Base-by-base conservation (phyloP, 2,888 invertebrate genomes). In the Spodoptera picta region DNA sequence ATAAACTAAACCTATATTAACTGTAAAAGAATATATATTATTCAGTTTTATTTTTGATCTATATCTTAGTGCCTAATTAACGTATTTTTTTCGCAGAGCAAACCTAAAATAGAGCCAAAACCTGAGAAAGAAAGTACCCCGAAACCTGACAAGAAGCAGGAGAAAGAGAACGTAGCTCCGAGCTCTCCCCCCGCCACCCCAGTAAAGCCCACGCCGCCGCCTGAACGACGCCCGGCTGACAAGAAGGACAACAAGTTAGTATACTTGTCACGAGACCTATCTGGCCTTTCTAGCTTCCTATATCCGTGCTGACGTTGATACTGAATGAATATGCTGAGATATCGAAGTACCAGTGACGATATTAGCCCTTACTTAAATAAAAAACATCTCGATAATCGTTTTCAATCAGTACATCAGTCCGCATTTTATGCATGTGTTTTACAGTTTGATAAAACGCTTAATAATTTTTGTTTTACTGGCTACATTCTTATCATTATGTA, bases 121-220 rank as follows among this genome's bases (percentile, higher is more conserved):
- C 70, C 84, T 1, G 92, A 92, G 66, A 92, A 91, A 65, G 91
- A 92, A 70, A 83, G 67, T 58, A 80, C 86, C 6, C 83, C 84
- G 1, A 93, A 93, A 54, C 73, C 85, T 2, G 92, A 92, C 79
- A 94, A 93, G 86, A 94, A 95, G 63, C 90, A 88, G 50, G 95
- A 95, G 84, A 95, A 95, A 65, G 95, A 95, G 82, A 94, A 94
- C 78, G 94, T 95, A 12, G 94, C 94, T 44, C 94, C 95, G 12
- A 83, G 84, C 63, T 88, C 92, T 3, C 92, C 91, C 4, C 91
- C 92, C 62, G 83, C 88, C 81, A 84, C 92, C 42, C 88, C 89
- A 62, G 85, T 73, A 69, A 88, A 86, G 69, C 84, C 86, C 6
- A 56, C 59, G 49, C 73, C 82, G 64, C 74, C 68, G 47, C 79